A percentile compares a stretch with the other conserved stretches of the same genome.
These are phyloP conservation scores for Erebia palarica DNA, from an alignment of 2,888 invertebrate species.

Conservation along the genomic window DNA sequence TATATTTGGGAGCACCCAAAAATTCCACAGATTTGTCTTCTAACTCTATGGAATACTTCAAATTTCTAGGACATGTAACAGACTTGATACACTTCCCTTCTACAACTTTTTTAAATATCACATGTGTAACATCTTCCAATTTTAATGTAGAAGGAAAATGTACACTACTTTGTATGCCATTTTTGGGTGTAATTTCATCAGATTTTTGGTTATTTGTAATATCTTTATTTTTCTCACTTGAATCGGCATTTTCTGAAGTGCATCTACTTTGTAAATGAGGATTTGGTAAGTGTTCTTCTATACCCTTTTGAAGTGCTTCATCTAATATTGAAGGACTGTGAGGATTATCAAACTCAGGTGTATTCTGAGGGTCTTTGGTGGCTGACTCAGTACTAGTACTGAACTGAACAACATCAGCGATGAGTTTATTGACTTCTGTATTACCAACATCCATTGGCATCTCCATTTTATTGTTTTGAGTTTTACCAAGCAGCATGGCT, in stretches of 20 bases:
- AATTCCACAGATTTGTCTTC: slow-evolving; percentile 71
- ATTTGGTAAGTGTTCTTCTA: slow-evolving; percentile 63
- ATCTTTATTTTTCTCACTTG: slow-evolving; percentile 25
- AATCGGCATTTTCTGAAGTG: slow-evolving; percentile 19
- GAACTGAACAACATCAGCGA: slow-evolving; percentile 56
- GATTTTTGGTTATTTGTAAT: slow-evolving; percentile 20
- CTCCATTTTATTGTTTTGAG: slow-evolving; percentile 48
- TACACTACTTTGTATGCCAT: slow-evolving; percentile 38
- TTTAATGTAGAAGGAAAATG: slow-evolving; percentile 40
- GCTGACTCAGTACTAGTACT: slow-evolving; percentile 45
- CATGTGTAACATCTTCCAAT: slow-evolving; percentile 57
- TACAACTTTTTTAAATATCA: slow-evolving; percentile 67
- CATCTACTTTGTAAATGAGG: slow-evolving; percentile 18
- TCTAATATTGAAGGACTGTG: slow-evolving; percentile 73
- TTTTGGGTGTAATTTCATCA: slow-evolving; percentile 23
- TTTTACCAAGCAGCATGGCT: slow-evolving; percentile 72
- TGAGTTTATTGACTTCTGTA: slow-evolving; percentile 53
- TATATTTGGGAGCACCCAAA: slow-evolving; percentile 75
- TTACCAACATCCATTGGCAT: slow-evolving; percentile 63
- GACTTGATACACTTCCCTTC: slow-evolving; percentile 64
- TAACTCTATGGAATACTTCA: slow-evolving; percentile 71
- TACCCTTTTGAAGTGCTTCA: slow-evolving; percentile 64
- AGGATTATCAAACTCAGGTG: slow-evolving; percentile 58
- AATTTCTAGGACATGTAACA: slow-evolving; percentile 72
- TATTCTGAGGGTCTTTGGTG: slow-evolving; percentile 42